Evolutionary conservation across 2,113 vertebrate species (phyloP).

Genomic region (Planiliza haematocheilus): DNA sequence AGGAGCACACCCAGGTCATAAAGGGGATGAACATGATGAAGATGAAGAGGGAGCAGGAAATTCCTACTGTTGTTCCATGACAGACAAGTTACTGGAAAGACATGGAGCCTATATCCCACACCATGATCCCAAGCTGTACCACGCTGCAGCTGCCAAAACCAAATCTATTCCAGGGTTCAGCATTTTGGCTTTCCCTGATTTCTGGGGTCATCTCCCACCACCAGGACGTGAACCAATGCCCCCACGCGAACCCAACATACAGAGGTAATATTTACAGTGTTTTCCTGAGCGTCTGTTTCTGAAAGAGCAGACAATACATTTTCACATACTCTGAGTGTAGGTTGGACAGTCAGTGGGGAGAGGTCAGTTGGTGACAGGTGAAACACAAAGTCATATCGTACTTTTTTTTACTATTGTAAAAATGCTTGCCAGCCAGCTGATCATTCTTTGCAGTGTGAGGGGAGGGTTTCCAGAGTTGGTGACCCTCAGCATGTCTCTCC

Average conservation of each 20-base stretch:
- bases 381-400: no score
- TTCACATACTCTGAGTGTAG: no score
- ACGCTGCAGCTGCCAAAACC: conserved; percentile 78
- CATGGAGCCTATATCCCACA: conserved; percentile 77
- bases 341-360: no score
- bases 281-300: no score
- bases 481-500: no score
- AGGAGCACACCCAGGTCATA: not conserved
- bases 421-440: no score
- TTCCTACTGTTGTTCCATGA: conserved; percentile 25
- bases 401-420: no score
- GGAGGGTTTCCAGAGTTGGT: no score
- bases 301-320: no score
- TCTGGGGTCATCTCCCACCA: conserved; percentile 90
- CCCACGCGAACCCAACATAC: conserved; percentile 83
- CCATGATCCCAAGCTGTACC: conserved; percentile 85
- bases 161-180: conserved; percentile 86
- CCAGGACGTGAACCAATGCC: conserved; percentile 79
- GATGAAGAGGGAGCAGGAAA: conserved; percentile 39
- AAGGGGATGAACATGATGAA: conserved; percentile 8
- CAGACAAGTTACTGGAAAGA: conserved; percentile 82
- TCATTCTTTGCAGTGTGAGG: no score
- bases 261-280: conserved; percentile 84
- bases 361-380: no score
- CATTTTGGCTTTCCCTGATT: conserved; percentile 90